These are phyloP conservation scores for Diarsia rubi DNA, from an alignment of 2,888 invertebrate genomes.

Conservation along the genomic window DNA sequence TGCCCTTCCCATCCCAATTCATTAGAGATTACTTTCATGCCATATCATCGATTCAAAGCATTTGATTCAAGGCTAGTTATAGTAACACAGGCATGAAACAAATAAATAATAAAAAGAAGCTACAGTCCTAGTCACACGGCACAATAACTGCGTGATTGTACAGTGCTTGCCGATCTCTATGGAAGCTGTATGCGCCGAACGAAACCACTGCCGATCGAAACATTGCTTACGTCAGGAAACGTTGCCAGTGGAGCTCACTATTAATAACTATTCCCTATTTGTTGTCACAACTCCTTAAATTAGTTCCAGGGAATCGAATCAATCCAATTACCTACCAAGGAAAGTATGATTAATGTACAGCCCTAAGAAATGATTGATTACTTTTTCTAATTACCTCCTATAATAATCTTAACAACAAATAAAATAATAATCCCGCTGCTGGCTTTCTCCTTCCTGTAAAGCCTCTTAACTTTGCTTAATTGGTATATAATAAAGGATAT, in stretches of 20 bases:
- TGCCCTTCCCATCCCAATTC: no score
- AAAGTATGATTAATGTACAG: constrained; percentile 48
- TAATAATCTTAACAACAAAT: constrained; percentile 26
- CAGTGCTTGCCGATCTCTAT: no score
- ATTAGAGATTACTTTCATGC: no score
- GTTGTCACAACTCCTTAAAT: constrained; percentile 20
- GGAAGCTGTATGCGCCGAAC: no score
- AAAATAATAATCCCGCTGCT: constrained; percentile 31
- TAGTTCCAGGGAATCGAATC: constrained; percentile 37
- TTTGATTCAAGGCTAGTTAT: no score
- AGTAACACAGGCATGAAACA: no score
- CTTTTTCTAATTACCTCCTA: constrained; percentile 43
- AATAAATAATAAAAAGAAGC: no score
- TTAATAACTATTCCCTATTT: constrained; percentile 12
- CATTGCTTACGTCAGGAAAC: background rate
- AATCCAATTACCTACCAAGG: constrained; percentile 36
- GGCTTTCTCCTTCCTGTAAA: constrained; percentile 3
- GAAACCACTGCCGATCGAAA: background rate
- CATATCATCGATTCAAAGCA: no score
- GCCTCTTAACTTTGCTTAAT: constrained; percentile 18
- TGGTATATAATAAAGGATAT: constrained; percentile 22
- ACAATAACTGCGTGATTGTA: no score
- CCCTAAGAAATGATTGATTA: constrained; percentile 46
- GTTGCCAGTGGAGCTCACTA: background rate
- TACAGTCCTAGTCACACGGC: no score